Evolutionary conservation across 2,113 vertebrate species (phyloP).

Genomic region (Murina feae): DNA sequence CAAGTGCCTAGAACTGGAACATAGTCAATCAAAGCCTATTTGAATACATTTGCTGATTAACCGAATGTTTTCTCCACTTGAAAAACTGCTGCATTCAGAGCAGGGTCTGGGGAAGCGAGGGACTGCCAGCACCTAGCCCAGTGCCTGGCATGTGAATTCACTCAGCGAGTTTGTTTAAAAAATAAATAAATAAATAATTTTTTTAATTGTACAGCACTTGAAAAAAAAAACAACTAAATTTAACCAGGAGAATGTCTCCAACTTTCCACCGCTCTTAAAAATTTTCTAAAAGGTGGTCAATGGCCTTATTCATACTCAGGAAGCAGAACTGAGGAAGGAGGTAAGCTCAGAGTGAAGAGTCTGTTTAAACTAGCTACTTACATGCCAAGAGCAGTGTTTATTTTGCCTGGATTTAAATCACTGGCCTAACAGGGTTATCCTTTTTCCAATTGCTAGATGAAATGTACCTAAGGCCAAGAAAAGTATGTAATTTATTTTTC

Average conservation of each 20-base stretch:
- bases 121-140: neutral
- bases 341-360: neutral
- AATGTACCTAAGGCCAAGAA: neutral
- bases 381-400: neutral
- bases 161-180: neutral
- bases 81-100: neutral
- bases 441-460: neutral
- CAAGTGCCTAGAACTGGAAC: neutral
- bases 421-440: neutral
- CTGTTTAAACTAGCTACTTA: neutral
- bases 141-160: neutral
- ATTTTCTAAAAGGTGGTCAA: neutral
- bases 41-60: neutral
- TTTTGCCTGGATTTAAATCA: neutral
- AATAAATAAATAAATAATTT: neutral
- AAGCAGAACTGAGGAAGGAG: neutral
- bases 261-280: neutral
- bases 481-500: neutral
- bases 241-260: neutral
- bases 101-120: neutral
- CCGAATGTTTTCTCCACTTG: neutral
- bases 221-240: neutral
- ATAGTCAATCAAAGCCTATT: fast-evolving
- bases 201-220: neutral
- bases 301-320: neutral